A percentile compares a stretch with the other conserved stretches of the same genome.
phyloP scores from a whole-genome alignment of 1,140 invertebrate genomes.

The Diploscapter pachys region DNA sequence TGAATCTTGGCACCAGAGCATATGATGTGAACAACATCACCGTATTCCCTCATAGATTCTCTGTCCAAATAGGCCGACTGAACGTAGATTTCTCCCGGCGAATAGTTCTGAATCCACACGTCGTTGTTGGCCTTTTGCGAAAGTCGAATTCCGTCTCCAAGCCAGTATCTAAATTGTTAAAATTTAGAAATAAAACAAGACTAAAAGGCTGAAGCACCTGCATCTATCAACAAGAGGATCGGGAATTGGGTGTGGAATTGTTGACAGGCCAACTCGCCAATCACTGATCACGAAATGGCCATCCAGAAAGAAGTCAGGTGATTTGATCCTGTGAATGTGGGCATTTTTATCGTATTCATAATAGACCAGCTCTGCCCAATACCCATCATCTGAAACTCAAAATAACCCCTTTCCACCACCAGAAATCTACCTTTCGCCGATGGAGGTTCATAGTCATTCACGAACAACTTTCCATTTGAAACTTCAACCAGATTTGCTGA shows the following conservation, averaged over 20 bases:
- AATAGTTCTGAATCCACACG: slow-evolving; percentile 22
- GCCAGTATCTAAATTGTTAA: slow-evolving; percentile 4
- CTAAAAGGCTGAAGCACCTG: not conserved
- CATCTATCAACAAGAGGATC: not conserved
- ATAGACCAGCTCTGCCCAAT: not conserved
- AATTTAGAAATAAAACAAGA: not conserved
- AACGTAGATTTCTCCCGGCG: slow-evolving; percentile 6
- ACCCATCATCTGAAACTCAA: not conserved
- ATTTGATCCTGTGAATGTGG: not conserved
- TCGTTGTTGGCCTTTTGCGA: slow-evolving; percentile 18
- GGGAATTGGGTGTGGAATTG: not conserved
- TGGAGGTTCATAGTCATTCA: not conserved
- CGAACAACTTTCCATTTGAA: not conserved
- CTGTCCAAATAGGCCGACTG: slow-evolving; percentile 25
- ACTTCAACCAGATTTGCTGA: not conserved
- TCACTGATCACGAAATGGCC: slow-evolving; percentile 2
- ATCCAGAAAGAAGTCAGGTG: slow-evolving; percentile 7
- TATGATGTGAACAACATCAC: slow-evolving; percentile 22
- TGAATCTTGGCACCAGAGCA: slow-evolving; percentile 14
- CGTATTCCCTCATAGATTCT: not conserved
- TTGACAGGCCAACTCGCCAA: slow-evolving; percentile 5
- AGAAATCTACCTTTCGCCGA: not conserved
- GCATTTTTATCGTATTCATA: not conserved
- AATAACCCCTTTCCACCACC: not conserved
- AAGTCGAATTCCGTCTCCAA: slow-evolving; percentile 18